A percentile compares a stretch with the other conserved stretches of the same genome.
These are phyloP conservation scores for Anisognathus igniventris DNA, from an alignment of 2,797 vertebrate species.

Conservation along the genomic window DNA sequence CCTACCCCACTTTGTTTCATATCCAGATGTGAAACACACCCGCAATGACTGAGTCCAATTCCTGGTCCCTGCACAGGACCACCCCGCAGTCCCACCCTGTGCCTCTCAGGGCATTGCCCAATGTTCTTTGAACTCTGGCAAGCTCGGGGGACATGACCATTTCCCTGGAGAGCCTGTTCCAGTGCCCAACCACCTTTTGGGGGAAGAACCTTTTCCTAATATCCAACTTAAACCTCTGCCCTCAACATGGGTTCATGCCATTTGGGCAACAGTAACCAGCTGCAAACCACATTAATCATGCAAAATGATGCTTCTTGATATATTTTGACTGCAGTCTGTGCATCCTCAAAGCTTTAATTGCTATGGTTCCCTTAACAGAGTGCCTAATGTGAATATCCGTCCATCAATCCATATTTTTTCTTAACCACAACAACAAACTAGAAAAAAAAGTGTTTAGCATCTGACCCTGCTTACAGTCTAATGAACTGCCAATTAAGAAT, in stretches of 20 bases:
- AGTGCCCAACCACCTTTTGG: not conserved
- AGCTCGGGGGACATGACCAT: fast-evolving
- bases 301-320: not conserved
- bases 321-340: not conserved
- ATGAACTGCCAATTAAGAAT: not conserved
- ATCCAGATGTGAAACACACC: not conserved
- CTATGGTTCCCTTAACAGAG: not conserved
- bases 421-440: not conserved
- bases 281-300: not conserved
- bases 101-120: not conserved
- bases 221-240: not conserved
- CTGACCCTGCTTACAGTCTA: not conserved
- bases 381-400: not conserved
- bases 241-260: not conserved
- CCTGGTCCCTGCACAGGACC: not conserved
- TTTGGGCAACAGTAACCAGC: not conserved
- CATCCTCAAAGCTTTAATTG: not conserved
- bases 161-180: not conserved
- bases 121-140: not conserved
- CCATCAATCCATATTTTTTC: not conserved
- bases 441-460: not conserved
- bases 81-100: not conserved
- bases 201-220: not conserved
- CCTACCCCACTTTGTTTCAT: not conserved
- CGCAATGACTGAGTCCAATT: fast-evolving